phyloP scores from a whole-genome alignment of 2,888 invertebrate species.

The Folsomia manolachei region DNA sequence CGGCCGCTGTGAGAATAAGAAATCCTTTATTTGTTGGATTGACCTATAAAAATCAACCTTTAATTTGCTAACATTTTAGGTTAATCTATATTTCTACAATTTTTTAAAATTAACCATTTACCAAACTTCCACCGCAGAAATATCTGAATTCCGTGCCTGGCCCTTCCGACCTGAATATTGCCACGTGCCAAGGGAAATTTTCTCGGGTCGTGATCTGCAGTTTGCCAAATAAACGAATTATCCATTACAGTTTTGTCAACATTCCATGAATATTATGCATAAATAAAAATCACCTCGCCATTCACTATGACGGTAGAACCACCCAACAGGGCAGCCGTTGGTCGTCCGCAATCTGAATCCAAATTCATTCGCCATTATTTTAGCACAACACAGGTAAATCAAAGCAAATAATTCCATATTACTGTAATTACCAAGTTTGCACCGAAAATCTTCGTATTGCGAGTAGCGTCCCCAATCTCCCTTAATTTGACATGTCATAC shows the following conservation, averaged over 20 bases:
- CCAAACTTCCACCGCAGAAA: slow-evolving; percentile 38
- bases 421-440: slow-evolving; percentile 35
- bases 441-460: slow-evolving; percentile 40
- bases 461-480: slow-evolving; percentile 35
- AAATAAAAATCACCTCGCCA: slow-evolving; percentile 23
- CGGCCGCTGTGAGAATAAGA: slow-evolving; percentile 35
- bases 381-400: not conserved
- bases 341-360: slow-evolving; percentile 40
- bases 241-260: too few relatives aligned
- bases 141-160: slow-evolving; percentile 28
- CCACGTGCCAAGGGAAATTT: slow-evolving; percentile 42
- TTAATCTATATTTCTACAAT: too few relatives aligned
- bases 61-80: too few relatives aligned
- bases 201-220: slow-evolving; percentile 22
- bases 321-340: slow-evolving; percentile 28
- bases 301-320: slow-evolving; percentile 34
- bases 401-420: too few relatives aligned
- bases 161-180: slow-evolving; percentile 37
- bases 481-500: slow-evolving; percentile 32
- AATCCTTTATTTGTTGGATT: slow-evolving; percentile 40
- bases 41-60: too few relatives aligned
- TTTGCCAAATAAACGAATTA: not conserved
- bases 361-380: too few relatives aligned
- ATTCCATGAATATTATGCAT: too few relatives aligned
- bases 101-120: too few relatives aligned